Percentiles rank a stretch among this genome's conserved stretches.
These are phyloP conservation scores for Simalia tracyae DNA, from an alignment of 2,797 vertebrate genomes.

Conservation along the genomic window DNA sequence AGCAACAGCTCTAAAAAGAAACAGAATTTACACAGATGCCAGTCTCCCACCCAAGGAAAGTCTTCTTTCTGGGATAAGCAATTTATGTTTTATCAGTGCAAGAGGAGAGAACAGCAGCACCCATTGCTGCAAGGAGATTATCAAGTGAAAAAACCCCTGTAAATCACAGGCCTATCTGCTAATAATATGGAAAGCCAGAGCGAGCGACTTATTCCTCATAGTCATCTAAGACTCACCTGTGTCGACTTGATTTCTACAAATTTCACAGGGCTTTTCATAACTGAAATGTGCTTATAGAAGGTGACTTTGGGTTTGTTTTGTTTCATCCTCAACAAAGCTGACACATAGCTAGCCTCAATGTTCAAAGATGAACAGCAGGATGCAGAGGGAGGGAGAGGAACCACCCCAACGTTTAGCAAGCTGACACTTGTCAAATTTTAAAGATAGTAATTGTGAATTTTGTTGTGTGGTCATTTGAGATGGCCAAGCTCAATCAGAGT, in stretches of 20 bases:
- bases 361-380: constrained; percentile 11
- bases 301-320: not conserved
- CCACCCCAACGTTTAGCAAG: not conserved
- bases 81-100: constrained; percentile 64
- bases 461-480: not conserved
- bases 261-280: constrained; percentile 39
- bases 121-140: constrained; percentile 61
- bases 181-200: constrained; percentile 50
- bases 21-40: constrained; percentile 51
- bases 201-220: constrained; percentile 44
- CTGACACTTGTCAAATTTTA: not conserved
- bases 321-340: not conserved
- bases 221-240: constrained; percentile 63
- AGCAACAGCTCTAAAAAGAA: constrained; percentile 32
- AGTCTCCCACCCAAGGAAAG: constrained; percentile 54
- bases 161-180: constrained; percentile 49
- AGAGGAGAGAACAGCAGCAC: constrained; percentile 50
- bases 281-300: not conserved
- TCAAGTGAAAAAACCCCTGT: constrained; percentile 57
- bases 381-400: not conserved
- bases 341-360: not conserved
- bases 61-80: constrained; percentile 63
- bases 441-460: not conserved
- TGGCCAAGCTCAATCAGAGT: too few relatives aligned
- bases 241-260: constrained; percentile 54